Evolutionary conservation across 2,888 invertebrate genomes (phyloP), one percentile per base, ranked within the genome.

Genomic region (Disparrhopalites patrizii): DNA sequence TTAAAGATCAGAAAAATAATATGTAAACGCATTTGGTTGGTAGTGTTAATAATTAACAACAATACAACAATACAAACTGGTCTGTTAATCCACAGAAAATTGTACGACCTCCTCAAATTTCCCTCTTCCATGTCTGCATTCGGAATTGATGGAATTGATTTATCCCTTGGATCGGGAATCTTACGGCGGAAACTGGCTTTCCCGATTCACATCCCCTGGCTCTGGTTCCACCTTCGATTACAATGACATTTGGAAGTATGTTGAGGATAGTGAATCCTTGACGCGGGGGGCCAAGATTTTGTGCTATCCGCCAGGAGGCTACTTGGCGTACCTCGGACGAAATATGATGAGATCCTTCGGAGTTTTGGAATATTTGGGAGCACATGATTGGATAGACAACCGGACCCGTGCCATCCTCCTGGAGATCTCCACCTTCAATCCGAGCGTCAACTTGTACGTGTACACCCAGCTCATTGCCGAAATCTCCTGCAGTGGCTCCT

Each of bases 371-470:
- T 63, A 63, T 31, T 30, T 63, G 13, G 1, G 13, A 7, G 13
- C n/a, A 7, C 5, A 27, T 13, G 13, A 38, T 28, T 63, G 62
- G 62, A 40, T 63, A 13, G 55, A 63, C n/a, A n/a, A n/a, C 3
- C 2, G 28, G 15, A 63, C 62, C 28, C 38, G 62, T 3, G 62
- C 36, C 7, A 27, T 63, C 7, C 55, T 63, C 28, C 38, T 55
- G 1, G 62, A 63, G n/a, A 13, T 63, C 4, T 23, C 54, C 18
- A 30, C 30, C 38, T 63, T 55, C 43, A 63, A 63, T 20, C 38
- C 55, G 2, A 54, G 55, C 18, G 30, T 63, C 1, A 55, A 63
- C 38, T n/a, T 52, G 3, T 63, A 55, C 15, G 33, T 63, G 38
- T 38, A 63, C 31, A 55, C 55, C 13, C 54, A 55, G 36, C 23